phyloP scores from a whole-genome alignment of 2,797 vertebrate species.

The Argyrosomus regius region DNA sequence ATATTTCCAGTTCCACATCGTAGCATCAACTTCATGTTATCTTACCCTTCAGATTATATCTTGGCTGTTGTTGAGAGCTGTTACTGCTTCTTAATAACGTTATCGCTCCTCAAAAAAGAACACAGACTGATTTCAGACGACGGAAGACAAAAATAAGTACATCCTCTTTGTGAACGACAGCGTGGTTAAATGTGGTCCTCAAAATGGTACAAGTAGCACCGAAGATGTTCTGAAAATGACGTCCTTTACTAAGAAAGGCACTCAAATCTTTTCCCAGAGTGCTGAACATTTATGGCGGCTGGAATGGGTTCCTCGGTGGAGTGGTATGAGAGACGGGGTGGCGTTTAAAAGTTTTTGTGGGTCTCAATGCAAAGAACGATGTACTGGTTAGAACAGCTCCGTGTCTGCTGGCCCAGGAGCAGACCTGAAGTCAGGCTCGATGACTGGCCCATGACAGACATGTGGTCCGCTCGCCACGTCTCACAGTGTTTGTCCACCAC shows the following conservation, averaged over 20 bases:
- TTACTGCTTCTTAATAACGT: conserved; percentile 10
- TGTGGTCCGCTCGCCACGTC: conserved; percentile 89
- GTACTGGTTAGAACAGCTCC: conserved; percentile 92
- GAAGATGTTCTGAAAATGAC: conserved; percentile 17
- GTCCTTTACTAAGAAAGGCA: conserved; percentile 29
- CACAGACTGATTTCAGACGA: neutral
- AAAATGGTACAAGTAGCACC: conserved; percentile 59
- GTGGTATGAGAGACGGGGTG: conserved; percentile 20
- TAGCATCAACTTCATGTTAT: conserved; percentile 8
- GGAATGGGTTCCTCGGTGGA: conserved; percentile 31
- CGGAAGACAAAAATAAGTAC: neutral
- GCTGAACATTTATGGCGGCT: conserved; percentile 7
- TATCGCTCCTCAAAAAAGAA: neutral
- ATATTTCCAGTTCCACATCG: conserved; percentile 4
- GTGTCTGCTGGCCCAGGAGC: conserved; percentile 92
- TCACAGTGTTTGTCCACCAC: conserved; percentile 93
- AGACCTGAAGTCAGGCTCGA: conserved; percentile 89
- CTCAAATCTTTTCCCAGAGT: conserved; percentile 29
- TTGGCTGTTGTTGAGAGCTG: conserved; percentile 20
- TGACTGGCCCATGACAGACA: conserved; percentile 90
- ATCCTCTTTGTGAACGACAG: conserved; percentile 8
- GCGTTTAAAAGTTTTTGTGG: conserved; percentile 69
- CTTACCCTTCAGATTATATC: conserved; percentile 12
- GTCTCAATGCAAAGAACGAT: conserved; percentile 97
- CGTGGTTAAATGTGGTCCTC: conserved; percentile 4